phyloP scores from a whole-genome alignment of 2,797 vertebrate species.

The Sparus aurata region DNA sequence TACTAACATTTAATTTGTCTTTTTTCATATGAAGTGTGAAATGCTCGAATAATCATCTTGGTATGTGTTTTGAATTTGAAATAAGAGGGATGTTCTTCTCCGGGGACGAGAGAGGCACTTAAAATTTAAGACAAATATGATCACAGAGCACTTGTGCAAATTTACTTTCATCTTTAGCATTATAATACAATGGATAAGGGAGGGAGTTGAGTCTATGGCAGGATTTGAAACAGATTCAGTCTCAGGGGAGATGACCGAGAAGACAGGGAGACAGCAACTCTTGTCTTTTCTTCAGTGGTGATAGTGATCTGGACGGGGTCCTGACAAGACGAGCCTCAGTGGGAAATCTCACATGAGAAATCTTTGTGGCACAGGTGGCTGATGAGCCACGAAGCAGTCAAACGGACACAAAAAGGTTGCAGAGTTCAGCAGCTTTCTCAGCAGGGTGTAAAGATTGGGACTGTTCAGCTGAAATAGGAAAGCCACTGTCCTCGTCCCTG shows the following conservation, averaged over 20 bases:
- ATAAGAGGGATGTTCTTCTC: background rate
- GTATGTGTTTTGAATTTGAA: conserved; percentile 16
- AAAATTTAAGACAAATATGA: background rate
- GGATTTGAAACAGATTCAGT: conserved; percentile 8
- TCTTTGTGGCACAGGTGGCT: conserved; percentile 15
- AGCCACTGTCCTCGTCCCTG: background rate
- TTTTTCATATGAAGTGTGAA: background rate
- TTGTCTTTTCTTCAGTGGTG: background rate
- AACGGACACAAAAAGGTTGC: conserved; percentile 8
- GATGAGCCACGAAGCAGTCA: background rate
- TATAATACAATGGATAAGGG: background rate
- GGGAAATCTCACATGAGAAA: conserved; percentile 28
- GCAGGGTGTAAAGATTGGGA: conserved; percentile 23
- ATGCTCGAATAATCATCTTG: conserved; percentile 5
- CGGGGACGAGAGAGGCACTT: background rate
- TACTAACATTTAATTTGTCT: background rate
- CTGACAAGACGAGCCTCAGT: conserved; percentile 24
- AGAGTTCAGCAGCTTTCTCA: conserved; percentile 33
- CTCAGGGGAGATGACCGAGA: conserved; percentile 1
- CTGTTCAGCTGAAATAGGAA: conserved; percentile 11
- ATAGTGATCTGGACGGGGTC: background rate
- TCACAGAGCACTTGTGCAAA: background rate
- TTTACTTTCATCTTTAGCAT: background rate
- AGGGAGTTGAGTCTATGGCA: background rate
- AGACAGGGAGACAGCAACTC: conserved; percentile 4